These are phyloP conservation scores for Heteromormyrus szaboi DNA, from an alignment of 2,797 vertebrate species.

Conservation along the genomic window DNA sequence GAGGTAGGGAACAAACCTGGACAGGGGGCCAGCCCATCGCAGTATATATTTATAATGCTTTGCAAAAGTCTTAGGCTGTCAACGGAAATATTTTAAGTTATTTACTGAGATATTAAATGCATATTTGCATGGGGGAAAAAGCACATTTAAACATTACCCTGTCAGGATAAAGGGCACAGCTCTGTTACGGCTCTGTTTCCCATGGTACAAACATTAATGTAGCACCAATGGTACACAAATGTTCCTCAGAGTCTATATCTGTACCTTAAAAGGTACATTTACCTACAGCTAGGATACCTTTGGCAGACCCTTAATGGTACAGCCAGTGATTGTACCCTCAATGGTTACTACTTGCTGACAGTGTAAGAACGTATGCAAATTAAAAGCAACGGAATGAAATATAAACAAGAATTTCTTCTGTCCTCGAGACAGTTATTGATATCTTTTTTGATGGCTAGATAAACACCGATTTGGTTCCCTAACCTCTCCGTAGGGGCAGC, in stretches of 20 bases:
- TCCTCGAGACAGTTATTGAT: neutral
- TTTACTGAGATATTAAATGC: neutral
- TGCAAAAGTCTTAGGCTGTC: neutral
- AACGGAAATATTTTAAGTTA: neutral
- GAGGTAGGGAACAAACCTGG: no score
- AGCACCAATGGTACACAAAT: neutral
- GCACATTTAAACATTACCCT: neutral
- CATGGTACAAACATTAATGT: neutral
- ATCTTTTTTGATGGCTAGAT: neutral
- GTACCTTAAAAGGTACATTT: neutral
- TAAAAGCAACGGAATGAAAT: neutral
- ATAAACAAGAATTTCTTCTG: neutral
- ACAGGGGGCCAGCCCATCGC: no score
- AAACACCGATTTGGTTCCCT: neutral
- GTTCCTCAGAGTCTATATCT: neutral
- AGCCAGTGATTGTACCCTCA: neutral
- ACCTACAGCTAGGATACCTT: neutral
- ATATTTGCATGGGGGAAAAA: neutral
- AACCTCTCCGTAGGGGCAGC: neutral
- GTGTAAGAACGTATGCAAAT: neutral
- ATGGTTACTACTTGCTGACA: neutral
- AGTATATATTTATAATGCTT: neutral
- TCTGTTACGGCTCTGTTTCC: neutral
- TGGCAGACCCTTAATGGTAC: neutral
- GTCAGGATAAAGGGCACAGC: neutral